A percentile compares a stretch with the other conserved stretches of the same genome.
These are phyloP conservation scores for Hypercompe scribonia DNA, from an alignment of 2,888 invertebrate species.

Conservation along the genomic window DNA sequence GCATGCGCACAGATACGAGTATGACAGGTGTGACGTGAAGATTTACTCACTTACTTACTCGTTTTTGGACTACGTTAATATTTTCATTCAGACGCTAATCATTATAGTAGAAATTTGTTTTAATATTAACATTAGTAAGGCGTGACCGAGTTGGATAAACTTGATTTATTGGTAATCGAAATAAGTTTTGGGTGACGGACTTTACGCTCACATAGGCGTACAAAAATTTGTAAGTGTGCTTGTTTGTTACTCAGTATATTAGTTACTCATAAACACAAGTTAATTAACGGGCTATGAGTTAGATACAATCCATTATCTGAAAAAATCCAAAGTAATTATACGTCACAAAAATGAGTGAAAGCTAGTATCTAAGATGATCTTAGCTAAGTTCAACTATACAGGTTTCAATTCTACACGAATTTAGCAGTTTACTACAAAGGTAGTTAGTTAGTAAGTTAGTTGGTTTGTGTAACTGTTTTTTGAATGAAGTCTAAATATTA, in stretches of 20 bases:
- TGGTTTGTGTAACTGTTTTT: constrained; percentile 38
- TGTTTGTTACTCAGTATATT: neutral
- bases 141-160: neutral
- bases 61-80: neutral
- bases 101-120: neutral
- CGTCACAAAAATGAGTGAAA: neutral
- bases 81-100: neutral
- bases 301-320: neutral
- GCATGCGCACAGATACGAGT: neutral
- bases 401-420: neutral
- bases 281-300: neutral
- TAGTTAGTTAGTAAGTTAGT: too few relatives aligned
- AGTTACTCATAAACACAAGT: neutral
- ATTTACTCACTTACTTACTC: neutral
- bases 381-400: neutral
- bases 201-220: neutral
- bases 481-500: constrained; percentile 20
- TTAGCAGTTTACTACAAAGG: too few relatives aligned
- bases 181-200: neutral
- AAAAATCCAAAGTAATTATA: neutral
- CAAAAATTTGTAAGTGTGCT: neutral
- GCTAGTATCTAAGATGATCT: neutral
- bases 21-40: neutral
- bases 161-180: neutral
- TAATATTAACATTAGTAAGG: neutral